Evolutionary conservation across 92 coral and sea anemone genomes (phyloP), one percentile per base, ranked within the genome.

Genomic region (Heteractis magnifica): DNA sequence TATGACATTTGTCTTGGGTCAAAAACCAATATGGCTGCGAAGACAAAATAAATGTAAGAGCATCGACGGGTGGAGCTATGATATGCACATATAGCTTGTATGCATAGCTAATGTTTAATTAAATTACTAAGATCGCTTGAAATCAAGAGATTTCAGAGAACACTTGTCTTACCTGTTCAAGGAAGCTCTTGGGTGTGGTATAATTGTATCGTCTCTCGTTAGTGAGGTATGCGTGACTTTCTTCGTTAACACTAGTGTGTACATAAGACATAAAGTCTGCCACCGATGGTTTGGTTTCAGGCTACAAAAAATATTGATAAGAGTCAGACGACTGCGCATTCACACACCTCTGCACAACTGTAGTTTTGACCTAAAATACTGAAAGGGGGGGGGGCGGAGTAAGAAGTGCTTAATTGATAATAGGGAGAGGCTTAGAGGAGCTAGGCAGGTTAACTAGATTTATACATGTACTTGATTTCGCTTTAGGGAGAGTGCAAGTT

Each of bases 161-260:
- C 19, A 60, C 41, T 44, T 0, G 11, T 21, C 89, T 14, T 77
- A 94, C 99, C 98, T 97, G 99, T 92, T 97, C 99, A 50, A 97
- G 87, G 85, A 97, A 97, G 87, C 99, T 97, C 87, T 97, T 97
- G 8, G 99, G 99, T 52, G 99, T 97, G 73, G 99, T 97, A 89
- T 97, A 97, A 79, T 97, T 97, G 81, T 97, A 97, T n/a, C 99
- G 99, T 84, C 99, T 87, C 82, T 97, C 99, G 62, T 94, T 94
- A 41, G 94, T 90, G 59, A 97, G 85, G 85, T 97, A 97, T 76
- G 87, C 55, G 50, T 94, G 95, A 71, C 99, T 97, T 82, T 94
- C 98, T 79, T 97, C 97, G 83, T 97, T 97, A 49, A 97, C 99
- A 59, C 94, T 97, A 8, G 99, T 97, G 78, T 97, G 99, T 41